Evolutionary conservation across 1,140 invertebrate genomes (phyloP), one percentile per base, ranked within the genome.

Genomic region (Mycetomoellerius zeteki): DNA sequence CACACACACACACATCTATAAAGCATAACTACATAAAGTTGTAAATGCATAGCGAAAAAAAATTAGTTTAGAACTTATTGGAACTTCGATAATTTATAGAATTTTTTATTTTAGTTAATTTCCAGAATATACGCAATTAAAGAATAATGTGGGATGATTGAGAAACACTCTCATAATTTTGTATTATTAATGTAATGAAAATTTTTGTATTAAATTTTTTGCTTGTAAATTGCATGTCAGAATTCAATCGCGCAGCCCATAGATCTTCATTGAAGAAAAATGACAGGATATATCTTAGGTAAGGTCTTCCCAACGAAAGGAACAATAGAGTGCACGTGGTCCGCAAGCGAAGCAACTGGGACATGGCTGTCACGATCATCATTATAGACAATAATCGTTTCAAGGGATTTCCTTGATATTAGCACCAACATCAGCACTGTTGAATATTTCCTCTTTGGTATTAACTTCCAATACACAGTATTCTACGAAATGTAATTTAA

Each of bases 281-380:
- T 84, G 37, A 75, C 54, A 60, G 80, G 80, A 84, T 84, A 84
- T 75, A 84, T 62, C 80, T 58, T 80, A 37, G 50, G 65, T 65
- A 87, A 75, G 27, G 71, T 62, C 64, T 67, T 30, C 30, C 33
- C 16, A 88, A 88, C 84, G 73, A 88, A 88, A 86, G 86, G 54
- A 73, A 84, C 80, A 73, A 84, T 84, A 62, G 24, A 54, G 3
- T 37, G 62, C 78, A 56, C 56, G 72, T 50, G 14, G 56, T 87
- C 43, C 60, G 69, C 50, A 27, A 50, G 71, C 56, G 33, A 37
- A 27, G 12, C 76, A 88, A 86, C 77, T 86, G 24, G 87, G 86
- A 82, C 77, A 21, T 27, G 76, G 27, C 54, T 84, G 62, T 76
- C 86, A 85, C 64, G 72, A 85, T 65, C 52, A 24, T 67, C 77